Evolutionary conservation across 1,140 invertebrate genomes (phyloP), one percentile per base, ranked within the genome.

Genomic region (Meloidogyne exigua): DNA sequence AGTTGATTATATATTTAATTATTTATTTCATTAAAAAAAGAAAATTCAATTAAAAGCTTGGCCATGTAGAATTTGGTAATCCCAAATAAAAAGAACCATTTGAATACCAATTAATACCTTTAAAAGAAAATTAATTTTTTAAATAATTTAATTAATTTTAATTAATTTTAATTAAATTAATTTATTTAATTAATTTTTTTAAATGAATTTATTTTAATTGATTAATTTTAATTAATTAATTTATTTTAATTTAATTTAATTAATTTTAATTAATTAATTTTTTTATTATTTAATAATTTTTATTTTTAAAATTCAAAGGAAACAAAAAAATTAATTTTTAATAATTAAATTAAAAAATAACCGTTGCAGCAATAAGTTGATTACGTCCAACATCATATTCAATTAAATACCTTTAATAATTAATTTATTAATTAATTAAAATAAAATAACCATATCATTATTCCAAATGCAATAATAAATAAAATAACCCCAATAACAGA

Each of bases 51-150:
- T 57, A n/a, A 62, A 72, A n/a, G 72, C 72, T 32, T 73, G 72
- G 13, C 72, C 72, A 32, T 73, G 72, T 13, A 73, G 72, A 64
- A 73, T 73, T 73, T 62, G 72, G 28, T 73, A 73, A 65, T 73
- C 72, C 72, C 72, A 73, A 64, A 73, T 73, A 49, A 73, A 73
- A 15, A 73, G 72, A 65, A 62, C 72, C 72, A 73, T 57, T 64
- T 73, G 72, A 32, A 73, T 65, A 13, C 72, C 72, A 39, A 73
- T 73, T 0, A 73, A 26, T 3, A 73, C 72, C 72, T 73, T n/a
- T 18, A 9, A 9, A 9, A 72, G 49, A 72, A 63, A 12, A 18
- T 63, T 28, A 28, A n/a, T n/a, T n/a, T n/a, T n/a, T 23, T 23
- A 25, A 73, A 32, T 25, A 18, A 21, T 28, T 63, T 64, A 5